Base-by-base conservation (phyloP, 2,888 invertebrate genomes). In the Megalurothrips usitatus region DNA sequence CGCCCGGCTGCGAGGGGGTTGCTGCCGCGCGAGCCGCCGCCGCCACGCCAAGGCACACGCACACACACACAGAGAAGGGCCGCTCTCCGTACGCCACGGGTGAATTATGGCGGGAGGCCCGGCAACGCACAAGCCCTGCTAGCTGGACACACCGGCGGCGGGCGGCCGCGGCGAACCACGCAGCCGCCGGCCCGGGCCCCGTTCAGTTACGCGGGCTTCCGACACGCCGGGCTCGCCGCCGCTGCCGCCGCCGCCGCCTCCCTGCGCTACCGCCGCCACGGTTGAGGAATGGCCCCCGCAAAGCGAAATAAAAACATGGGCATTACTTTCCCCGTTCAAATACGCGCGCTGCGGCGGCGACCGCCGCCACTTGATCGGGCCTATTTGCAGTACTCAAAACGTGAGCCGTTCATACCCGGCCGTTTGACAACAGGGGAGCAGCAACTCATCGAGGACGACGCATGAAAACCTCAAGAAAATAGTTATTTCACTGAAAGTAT, bases 241-340 rank as follows among this genome's bases (percentile, higher is more conserved):
- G n/a, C n/a, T n/a, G n/a, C n/a, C n/a, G n/a, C 23, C 12, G 26
- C 23, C 68, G 26, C 26, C 23, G 26, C 26, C 34, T 43, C 34
- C 3, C 34, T 43, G 6, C 6, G 6, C 34, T 43, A 6, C 34
- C 34, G 34, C n/a, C n/a, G n/a, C n/a, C 58, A 19, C 23, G 68
- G 68, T 75, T 75, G 68, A 75, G 23, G 68, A 75, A 75, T 75
- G 68, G 68, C 68, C 26, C 52, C 52, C 52, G 14, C 52, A 19
- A 19, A 26, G 26, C 26, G 23, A 75, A 75, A 75, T 75, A 26
- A 75, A 75, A 75, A 75, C 68, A 75, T 75, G 23, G 23, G 68
- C 68, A 75, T 75, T 75, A 75, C 68, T 75, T 26, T 58, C n/a
- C 58, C 58, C 58, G 58, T 17, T 58, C 58, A 52, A 52, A 52